Evolutionary conservation across 2,113 vertebrate species (phyloP).

Genomic region (Chloropsis cyanopogon): DNA sequence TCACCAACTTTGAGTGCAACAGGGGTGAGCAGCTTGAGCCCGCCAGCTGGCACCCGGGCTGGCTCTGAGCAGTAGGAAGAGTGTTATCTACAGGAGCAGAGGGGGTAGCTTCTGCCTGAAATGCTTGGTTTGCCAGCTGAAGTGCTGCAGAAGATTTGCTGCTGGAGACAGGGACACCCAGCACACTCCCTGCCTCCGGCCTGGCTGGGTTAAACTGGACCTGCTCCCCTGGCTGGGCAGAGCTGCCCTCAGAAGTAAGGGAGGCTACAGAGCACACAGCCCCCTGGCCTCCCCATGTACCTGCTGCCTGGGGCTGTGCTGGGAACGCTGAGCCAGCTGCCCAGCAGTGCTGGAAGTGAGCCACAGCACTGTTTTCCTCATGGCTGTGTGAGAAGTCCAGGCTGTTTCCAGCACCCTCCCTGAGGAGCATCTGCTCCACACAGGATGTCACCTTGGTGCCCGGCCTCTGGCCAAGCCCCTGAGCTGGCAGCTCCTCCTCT

Average conservation of each 20-base stretch:
- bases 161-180: background rate
- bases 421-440: conserved; percentile 51
- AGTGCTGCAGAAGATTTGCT: background rate
- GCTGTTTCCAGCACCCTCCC: background rate
- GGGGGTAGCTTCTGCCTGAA: background rate
- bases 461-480: conserved; percentile 34
- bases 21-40: background rate
- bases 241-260: fast-evolving
- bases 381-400: background rate
- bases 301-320: conserved; percentile 8
- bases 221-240: background rate
- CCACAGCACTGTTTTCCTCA: background rate
- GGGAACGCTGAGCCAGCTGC: background rate
- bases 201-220: fast-evolving
- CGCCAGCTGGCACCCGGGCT: background rate
- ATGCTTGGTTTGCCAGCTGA: background rate
- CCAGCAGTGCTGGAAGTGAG: background rate
- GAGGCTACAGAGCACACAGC: background rate
- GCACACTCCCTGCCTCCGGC: background rate
- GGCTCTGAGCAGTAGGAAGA: background rate
- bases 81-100: background rate
- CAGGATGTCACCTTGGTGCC: conserved; percentile 47
- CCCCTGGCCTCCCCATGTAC: background rate
- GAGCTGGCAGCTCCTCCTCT: background rate
- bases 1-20: fast-evolving